These are phyloP conservation scores for Hiodon alosoides DNA, from an alignment of 2,113 vertebrate genomes.

Conservation along the genomic window DNA sequence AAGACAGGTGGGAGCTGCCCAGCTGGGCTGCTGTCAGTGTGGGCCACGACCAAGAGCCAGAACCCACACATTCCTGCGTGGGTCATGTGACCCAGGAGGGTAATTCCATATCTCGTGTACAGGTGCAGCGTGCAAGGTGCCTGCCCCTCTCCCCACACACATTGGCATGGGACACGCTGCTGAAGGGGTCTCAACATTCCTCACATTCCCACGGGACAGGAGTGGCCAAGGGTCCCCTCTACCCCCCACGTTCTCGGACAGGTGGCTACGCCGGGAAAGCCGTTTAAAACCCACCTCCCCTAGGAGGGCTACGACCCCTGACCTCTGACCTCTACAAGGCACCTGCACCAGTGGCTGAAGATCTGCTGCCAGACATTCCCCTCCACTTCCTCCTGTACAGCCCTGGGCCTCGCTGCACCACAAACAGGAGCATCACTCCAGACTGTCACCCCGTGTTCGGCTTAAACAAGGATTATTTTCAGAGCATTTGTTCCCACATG, in stretches of 20 bases:
- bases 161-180: constrained; percentile 54
- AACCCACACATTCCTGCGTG: constrained; percentile 36
- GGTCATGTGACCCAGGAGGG: constrained; percentile 24
- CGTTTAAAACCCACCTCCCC: constrained; percentile 42
- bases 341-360: constrained; percentile 24
- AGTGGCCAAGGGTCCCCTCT: constrained; percentile 30
- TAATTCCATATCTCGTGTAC: constrained; percentile 40
- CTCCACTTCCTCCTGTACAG: background rate
- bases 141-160: constrained; percentile 14
- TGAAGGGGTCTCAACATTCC: too few species aligned
- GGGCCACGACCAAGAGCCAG: constrained; percentile 29
- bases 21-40: constrained; percentile 37
- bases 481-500: too few species aligned
- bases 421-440: too few species aligned
- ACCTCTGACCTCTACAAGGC: constrained; percentile 12
- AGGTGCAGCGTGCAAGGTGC: constrained; percentile 67
- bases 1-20: constrained; percentile 32
- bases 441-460: too few species aligned
- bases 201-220: constrained; percentile 10
- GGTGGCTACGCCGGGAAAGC: constrained; percentile 59
- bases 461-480: too few species aligned
- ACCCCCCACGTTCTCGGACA: constrained; percentile 69
- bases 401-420: background rate
- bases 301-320: constrained; percentile 25
- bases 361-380: constrained; percentile 2